A percentile compares a stretch with the other conserved stretches of the same genome.
phyloP scores from a whole-genome alignment of 2,113 vertebrate species.

The Cricetomys ansorgei region DNA sequence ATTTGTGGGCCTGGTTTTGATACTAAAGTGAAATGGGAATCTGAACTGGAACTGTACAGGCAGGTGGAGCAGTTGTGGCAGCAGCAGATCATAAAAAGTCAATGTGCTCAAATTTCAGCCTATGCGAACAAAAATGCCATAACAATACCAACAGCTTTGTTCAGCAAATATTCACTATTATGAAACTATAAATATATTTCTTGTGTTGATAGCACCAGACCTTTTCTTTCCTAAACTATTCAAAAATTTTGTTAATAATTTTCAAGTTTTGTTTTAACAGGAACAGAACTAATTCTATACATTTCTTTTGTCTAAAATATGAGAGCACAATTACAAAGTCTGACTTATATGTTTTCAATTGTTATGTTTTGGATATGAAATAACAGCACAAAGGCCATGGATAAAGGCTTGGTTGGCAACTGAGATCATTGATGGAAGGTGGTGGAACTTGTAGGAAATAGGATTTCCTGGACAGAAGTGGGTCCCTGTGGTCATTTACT shows the following conservation, averaged over 20 bases:
- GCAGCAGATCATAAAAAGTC: neutral
- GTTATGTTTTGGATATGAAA: neutral
- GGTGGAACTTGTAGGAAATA: neutral
- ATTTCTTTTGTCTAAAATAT: constrained; percentile 48
- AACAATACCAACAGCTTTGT: neutral
- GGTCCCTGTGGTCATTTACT: neutral
- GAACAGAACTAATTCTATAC: neutral
- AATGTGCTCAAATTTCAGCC: neutral
- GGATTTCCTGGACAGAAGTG: neutral
- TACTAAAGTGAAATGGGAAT: neutral
- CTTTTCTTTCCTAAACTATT: neutral
- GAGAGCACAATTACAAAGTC: neutral
- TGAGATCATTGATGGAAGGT: neutral
- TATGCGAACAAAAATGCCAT: neutral
- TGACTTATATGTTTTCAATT: neutral
- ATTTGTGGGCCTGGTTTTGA: neutral
- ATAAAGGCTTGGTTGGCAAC: neutral
- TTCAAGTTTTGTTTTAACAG: constrained; percentile 38
- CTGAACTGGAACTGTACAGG: neutral
- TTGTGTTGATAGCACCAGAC: neutral
- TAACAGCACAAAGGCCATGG: neutral
- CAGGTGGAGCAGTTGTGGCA: neutral
- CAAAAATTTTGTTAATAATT: constrained; percentile 31
- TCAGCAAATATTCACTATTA: neutral
- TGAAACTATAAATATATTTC: neutral